Evolutionary conservation across 92 coral and sea anemone species (phyloP).

Genomic region (Parazoanthus swiftii): DNA sequence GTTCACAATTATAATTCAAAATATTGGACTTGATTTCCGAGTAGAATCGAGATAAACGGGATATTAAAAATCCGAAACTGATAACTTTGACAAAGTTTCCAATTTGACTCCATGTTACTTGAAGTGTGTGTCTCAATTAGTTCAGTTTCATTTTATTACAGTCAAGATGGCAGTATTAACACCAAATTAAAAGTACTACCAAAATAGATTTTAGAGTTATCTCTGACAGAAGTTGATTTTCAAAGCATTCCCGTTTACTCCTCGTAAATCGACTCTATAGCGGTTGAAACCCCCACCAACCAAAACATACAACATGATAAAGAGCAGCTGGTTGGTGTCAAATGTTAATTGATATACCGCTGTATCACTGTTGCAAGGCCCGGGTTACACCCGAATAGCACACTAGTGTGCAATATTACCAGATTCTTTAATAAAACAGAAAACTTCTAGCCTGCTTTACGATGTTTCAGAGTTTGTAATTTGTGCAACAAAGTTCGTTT

Average conservation of each 20-base stretch:
- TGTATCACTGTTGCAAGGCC: neutral
- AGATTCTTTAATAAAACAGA: neutral
- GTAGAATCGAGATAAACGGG: neutral
- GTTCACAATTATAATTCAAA: no score
- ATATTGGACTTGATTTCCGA: neutral
- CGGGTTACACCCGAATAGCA: neutral
- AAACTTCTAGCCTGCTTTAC: neutral
- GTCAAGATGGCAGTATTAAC: neutral
- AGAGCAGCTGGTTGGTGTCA: neutral
- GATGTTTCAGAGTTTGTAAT: neutral
- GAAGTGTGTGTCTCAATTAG: neutral
- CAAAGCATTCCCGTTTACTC: no score
- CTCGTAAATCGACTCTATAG: neutral
- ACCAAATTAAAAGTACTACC: no score
- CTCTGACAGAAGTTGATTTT: no score
- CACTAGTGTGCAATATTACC: neutral
- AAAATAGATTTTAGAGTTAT: no score
- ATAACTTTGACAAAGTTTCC: neutral
- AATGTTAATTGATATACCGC: neutral
- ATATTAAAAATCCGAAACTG: neutral
- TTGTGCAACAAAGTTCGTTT: neutral
- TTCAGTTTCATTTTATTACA: no score
- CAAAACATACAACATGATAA: neutral
- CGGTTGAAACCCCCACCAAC: neutral
- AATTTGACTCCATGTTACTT: neutral